These are phyloP conservation scores for Eufriesea mexicana DNA, from an alignment of 1,140 invertebrate species.

Conservation along the genomic window DNA sequence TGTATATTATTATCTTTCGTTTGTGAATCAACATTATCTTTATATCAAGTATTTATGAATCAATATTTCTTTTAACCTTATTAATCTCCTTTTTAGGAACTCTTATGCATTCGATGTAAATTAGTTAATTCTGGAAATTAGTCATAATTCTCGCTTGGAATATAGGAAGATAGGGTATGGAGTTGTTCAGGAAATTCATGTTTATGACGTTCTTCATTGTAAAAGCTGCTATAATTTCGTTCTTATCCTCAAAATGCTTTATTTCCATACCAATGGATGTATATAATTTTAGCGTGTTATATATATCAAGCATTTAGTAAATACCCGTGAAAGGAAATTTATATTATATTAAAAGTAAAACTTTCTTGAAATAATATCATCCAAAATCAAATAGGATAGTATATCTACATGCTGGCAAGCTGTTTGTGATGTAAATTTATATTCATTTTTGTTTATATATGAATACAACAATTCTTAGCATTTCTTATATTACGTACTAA, in stretches of 20 bases:
- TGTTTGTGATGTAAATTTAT: no score
- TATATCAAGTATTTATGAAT: not conserved
- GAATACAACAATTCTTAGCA: no score
- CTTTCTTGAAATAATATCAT: no score
- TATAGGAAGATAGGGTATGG: not conserved
- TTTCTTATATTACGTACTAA: no score
- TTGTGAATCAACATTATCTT: no score
- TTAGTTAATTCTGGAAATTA: not conserved
- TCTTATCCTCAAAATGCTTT: not conserved
- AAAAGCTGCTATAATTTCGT: not conserved
- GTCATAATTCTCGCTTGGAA: not conserved
- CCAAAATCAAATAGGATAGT: no score
- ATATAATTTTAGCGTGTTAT: not conserved
- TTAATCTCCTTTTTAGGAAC: no score
- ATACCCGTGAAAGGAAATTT: not conserved
- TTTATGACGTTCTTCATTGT: not conserved
- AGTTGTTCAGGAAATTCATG: not conserved
- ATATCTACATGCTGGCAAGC: no score
- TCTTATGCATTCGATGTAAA: no score
- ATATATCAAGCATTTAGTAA: not conserved
- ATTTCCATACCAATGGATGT: not conserved
- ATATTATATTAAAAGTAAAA: no score
- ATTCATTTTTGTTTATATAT: no score
- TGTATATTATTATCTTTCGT: no score
- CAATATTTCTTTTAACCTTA: not conserved